Evolutionary conservation across 2,888 invertebrate species (phyloP).

Genomic region (Cephus spinipes): DNA sequence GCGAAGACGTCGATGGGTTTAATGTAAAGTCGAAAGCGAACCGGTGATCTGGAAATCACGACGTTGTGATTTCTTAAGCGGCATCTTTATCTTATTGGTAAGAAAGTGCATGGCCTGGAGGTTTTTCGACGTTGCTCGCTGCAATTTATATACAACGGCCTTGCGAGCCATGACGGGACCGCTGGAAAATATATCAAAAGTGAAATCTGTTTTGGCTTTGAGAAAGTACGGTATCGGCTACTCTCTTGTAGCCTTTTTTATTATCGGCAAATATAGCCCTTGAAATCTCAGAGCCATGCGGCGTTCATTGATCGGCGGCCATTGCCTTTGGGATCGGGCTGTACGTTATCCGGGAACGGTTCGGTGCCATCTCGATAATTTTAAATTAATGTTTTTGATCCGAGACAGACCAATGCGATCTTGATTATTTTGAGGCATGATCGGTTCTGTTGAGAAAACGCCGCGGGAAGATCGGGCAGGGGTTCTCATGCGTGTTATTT

Average conservation of each 20-base stretch:
- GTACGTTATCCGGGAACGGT: constrained; percentile 32
- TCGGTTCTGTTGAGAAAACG: constrained; percentile 27
- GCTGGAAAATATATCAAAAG: constrained; percentile 48
- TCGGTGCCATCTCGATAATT: constrained; percentile 46
- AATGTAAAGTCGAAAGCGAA: background rate
- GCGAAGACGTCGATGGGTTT: background rate
- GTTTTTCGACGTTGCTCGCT: background rate
- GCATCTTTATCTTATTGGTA: background rate
- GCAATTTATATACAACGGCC: constrained; percentile 36
- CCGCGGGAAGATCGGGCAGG: constrained; percentile 26
- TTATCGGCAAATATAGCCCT: background rate
- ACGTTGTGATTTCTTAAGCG: background rate
- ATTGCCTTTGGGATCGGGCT: constrained; percentile 33
- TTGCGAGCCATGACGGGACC: constrained; percentile 29
- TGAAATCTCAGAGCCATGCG: constrained; percentile 21
- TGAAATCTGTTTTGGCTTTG: constrained; percentile 38
- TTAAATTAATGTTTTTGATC: constrained; percentile 47
- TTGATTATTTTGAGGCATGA: constrained; percentile 46
- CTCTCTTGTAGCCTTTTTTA: constrained; percentile 1
- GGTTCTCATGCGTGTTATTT: constrained; percentile 27
- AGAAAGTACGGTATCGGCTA: constrained; percentile 16
- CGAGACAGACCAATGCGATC: constrained; percentile 40
- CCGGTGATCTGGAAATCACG: background rate
- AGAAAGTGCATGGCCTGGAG: background rate
- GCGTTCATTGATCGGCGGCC: constrained; percentile 34